Conservation (phyloP, 2,797 vertebrate genomes). For the Rhyacichthys aspro region DNA sequence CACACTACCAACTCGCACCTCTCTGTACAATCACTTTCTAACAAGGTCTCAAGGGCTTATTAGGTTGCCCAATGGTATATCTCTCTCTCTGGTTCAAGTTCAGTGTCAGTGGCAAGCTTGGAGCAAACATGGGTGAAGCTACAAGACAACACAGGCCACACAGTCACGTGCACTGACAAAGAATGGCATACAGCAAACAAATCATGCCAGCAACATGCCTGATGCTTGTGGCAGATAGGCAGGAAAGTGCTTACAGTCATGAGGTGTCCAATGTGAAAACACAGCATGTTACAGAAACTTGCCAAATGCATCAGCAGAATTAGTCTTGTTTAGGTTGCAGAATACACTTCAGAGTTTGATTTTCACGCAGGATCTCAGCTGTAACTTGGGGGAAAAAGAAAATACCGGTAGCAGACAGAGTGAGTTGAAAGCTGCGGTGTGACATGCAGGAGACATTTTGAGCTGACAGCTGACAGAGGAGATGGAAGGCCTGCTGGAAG, state of each 20-base stretch:
- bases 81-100: neutral
- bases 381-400: slow-evolving; percentile 26
- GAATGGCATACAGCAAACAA: slow-evolving; percentile 37
- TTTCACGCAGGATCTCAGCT: slow-evolving; percentile 22
- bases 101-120: slow-evolving; percentile 46
- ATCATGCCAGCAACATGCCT: slow-evolving; percentile 26
- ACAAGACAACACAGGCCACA: slow-evolving; percentile 41
- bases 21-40: slow-evolving; percentile 47
- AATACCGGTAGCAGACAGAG: slow-evolving; percentile 16
- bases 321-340: slow-evolving; percentile 42
- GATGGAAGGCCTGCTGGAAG: slow-evolving; percentile 61
- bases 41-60: slow-evolving; percentile 69
- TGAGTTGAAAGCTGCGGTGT: slow-evolving; percentile 44
- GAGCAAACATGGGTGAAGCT: slow-evolving; percentile 54
- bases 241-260: slow-evolving; percentile 45
- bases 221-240: slow-evolving; percentile 44
- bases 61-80: slow-evolving; percentile 63
- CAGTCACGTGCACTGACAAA: slow-evolving; percentile 49
- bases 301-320: slow-evolving; percentile 41
- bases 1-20: slow-evolving; percentile 23
- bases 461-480: slow-evolving; percentile 72
- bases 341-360: slow-evolving; percentile 24
- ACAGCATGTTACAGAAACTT: slow-evolving; percentile 26
- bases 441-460: slow-evolving; percentile 55
- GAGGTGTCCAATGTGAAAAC: slow-evolving; percentile 25